Conservation (phyloP, 1,140 invertebrate species). For the Musca domestica region DNA sequence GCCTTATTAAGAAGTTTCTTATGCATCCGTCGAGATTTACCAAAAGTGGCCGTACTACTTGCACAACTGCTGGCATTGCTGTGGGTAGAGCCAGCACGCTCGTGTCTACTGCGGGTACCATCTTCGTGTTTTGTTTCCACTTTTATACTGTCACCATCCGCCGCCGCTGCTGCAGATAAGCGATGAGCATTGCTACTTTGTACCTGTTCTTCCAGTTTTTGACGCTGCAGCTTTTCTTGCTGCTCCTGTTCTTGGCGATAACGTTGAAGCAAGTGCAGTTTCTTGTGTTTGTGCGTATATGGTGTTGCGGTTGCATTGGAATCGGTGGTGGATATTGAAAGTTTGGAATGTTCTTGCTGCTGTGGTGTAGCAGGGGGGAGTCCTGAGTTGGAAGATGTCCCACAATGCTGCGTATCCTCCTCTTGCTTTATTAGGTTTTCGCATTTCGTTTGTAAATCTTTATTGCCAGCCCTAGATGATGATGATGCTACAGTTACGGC, state of each 20-base stretch:
- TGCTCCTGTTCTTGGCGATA: constrained; percentile 49
- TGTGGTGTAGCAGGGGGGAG: not conserved
- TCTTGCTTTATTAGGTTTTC: not conserved
- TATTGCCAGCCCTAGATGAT: not conserved
- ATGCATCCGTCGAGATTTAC: constrained; percentile 41
- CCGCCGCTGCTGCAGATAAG: too few relatives aligned
- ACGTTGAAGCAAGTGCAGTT: constrained; percentile 43
- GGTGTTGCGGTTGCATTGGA: not conserved
- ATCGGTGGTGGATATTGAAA: not conserved
- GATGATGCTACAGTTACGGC: not conserved
- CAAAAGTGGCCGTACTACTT: constrained; percentile 35
- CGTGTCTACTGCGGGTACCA: constrained; percentile 20
- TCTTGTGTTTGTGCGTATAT: constrained; percentile 44
- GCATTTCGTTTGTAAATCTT: not conserved
- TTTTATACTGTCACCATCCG: not conserved
- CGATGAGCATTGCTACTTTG: constrained; percentile 20
- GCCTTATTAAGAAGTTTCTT: constrained; percentile 50
- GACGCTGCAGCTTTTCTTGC: constrained; percentile 24
- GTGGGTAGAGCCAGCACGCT: constrained; percentile 39
- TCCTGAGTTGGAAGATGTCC: not conserved
- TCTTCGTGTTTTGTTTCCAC: not conserved
- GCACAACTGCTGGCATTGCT: constrained; percentile 34
- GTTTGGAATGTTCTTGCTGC: constrained; percentile 18
- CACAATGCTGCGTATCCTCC: not conserved
- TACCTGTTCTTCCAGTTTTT: not conserved